Base-by-base conservation (phyloP, 2,797 vertebrate genomes). In the Crenuchus spilurus region DNA sequence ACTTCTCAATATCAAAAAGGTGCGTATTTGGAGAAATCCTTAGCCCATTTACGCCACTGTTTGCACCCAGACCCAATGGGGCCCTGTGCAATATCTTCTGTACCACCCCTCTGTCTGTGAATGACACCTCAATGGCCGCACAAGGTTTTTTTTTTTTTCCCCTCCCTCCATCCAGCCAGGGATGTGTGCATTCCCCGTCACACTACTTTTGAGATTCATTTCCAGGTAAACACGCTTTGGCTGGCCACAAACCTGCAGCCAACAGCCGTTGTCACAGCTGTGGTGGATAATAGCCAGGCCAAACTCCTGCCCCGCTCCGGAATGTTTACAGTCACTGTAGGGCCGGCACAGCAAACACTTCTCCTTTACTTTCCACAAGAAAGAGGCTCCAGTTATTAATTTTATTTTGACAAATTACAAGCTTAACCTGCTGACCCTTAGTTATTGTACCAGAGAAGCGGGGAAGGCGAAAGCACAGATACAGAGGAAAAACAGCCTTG, bases 321-420 rank as follows among this genome's bases (percentile, higher is more conserved):
- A 95, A 95, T 98, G 95, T 96, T 98, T 94, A 94, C 95, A 87
- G 88, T 95, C 94, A 93, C 94, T 93, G 90, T 90, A 92, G 94
- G 93, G 91, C 90, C 91, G 91, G 89, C 91, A 92, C 66, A 86
- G 92, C 91, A 95, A 95, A 96, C 95, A 94, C 88, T 87, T 91
- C 79, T 86, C 80, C 81, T 80, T 77, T 82, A 83, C 87, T 91
- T 89, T 89, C 80, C 76, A 77, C 88, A 80, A 88, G 84, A 90
- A 90, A 84, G 84, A 67, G 82, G 77, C 82, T 86, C 82, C 83
- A 78, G 57, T 90, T 92, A 92, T 93, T 91, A 88, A 91, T 92
- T 91, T 92, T 88, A 90, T 90, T 91, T 91, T 90, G 90, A 92
- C 81, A 77, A 91, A 92, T 91, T 81, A 87, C 88, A 81, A 39